Evolutionary conservation across 2,888 invertebrate genomes (phyloP).

Genomic region (Dorcus parallelipipedus): DNA sequence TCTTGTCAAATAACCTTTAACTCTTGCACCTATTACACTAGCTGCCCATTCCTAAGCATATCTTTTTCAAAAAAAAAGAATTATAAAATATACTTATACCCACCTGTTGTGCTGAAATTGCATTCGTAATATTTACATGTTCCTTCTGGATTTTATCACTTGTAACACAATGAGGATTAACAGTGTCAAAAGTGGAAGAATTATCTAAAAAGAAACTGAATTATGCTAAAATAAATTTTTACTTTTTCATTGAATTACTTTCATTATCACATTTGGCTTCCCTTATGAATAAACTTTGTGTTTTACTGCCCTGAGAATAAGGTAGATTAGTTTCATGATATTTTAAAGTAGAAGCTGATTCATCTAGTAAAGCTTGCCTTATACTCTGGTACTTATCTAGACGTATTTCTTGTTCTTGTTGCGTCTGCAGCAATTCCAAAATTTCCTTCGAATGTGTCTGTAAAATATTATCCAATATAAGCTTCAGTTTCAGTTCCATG

Average conservation of each 20-base stretch:
- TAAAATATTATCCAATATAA: conserved; percentile 24
- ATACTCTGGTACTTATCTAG: neutral
- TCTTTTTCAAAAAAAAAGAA: conserved; percentile 14
- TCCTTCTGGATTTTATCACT: no score
- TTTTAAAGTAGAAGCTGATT: no score
- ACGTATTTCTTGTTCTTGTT: conserved; percentile 26
- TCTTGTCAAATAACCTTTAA: conserved; percentile 76
- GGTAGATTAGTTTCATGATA: no score
- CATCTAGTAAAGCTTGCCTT: no score
- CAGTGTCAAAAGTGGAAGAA: no score
- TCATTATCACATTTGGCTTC: no score
- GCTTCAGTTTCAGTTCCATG: conserved; percentile 7
- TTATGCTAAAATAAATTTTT: no score
- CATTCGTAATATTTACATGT: neutral
- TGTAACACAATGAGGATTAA: no score
- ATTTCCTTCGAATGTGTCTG: conserved; percentile 38
- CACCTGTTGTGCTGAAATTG: neutral
- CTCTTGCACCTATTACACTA: conserved; percentile 63
- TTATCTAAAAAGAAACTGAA: no score
- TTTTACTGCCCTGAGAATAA: no score
- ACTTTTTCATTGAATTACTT: no score
- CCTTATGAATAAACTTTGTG: no score
- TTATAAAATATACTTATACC: neutral
- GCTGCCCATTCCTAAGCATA: conserved; percentile 56
- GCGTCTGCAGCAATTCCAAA: conserved; percentile 34